A percentile compares a stretch with the other conserved stretches of the same genome.
These are phyloP conservation scores for Coptotermes formosanus DNA, from an alignment of 1,140 invertebrate genomes.

Conservation along the genomic window DNA sequence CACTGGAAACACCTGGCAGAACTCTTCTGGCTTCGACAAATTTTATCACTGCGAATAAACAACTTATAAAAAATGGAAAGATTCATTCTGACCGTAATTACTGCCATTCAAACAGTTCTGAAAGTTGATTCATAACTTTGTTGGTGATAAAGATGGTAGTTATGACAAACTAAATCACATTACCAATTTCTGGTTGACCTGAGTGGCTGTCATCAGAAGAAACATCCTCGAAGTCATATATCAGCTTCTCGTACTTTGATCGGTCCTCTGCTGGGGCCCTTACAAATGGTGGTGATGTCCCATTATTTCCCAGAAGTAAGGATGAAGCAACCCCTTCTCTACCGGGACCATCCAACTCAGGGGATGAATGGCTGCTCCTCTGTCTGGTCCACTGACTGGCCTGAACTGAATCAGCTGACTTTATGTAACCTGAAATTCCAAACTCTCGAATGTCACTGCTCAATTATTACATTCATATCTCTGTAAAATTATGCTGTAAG, in stretches of 20 bases:
- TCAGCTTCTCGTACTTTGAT: slow-evolving; percentile 78
- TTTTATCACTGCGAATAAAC: too few species aligned
- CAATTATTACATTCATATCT: background rate
- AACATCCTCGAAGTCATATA: slow-evolving; percentile 56
- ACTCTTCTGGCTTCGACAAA: too few species aligned
- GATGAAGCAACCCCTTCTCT: background rate
- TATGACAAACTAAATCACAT: background rate
- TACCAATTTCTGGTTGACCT: slow-evolving; percentile 24
- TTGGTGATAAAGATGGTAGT: too few species aligned
- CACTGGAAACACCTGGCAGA: too few species aligned
- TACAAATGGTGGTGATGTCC: slow-evolving; percentile 53
- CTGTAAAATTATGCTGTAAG: background rate
- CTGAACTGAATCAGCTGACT: background rate
- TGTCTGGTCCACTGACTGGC: background rate
- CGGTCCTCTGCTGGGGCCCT: slow-evolving; percentile 67
- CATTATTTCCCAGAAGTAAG: slow-evolving; percentile 6
- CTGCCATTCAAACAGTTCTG: too few species aligned
- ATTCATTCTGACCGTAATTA: too few species aligned
- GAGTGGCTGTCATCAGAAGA: slow-evolving; percentile 54
- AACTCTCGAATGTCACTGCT: background rate
- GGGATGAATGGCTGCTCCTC: slow-evolving; percentile 17
- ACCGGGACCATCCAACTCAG: background rate
- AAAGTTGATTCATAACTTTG: too few species aligned
- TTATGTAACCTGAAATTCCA: background rate
- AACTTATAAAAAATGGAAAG: too few species aligned